Base-by-base conservation (phyloP, 2,888 invertebrate genomes). In the Kryphioiulus occultus region DNA sequence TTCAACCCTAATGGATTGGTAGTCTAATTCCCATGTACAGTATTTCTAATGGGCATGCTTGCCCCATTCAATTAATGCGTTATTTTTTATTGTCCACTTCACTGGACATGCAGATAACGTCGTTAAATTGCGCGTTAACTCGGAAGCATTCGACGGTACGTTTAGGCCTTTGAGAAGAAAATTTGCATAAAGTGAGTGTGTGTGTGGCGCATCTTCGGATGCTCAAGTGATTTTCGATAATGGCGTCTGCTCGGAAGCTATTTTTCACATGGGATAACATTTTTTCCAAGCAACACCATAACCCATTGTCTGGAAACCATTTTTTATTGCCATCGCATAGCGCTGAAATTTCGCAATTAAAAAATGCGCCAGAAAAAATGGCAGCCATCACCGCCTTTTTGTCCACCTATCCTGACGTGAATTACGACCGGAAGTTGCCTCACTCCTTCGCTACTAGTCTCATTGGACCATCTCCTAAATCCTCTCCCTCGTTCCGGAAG, bases 371-470 rank as follows among this genome's bases (percentile, higher is more conserved):
- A 44, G 44, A 85, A 85, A 85, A 85, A 22, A 85, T 39, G n/a
- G 42, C n/a, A 85, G 85, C 39, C 39, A 39, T 44, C 44, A 85
- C 85, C 85, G 35, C 85, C 22, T 85, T 85, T 85, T 84, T 85
- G 39, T 85, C 44, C 85, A n/a, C 26, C n/a, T 3, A 32, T 1
- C 85, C 35, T n/a, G 10, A 39, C 9, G 39, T 85, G 85, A 85
- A 85, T 85, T 85, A 85, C 85, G 44, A 44, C 4, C 85, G 39
- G 85, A 85, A 39, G 85, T 85, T 35, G n/a, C 85, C 85, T 85
- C 44, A 85, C 85, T 44, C 39, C 44, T 85, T 85, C 35, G 26
- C 15, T 53, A 2, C 53, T 53, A 17, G 4, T 44, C 53, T 19
- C 53, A 59, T 59, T 68, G 68, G 22, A 3, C 12, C 30, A 78